phyloP scores from a whole-genome alignment of 2,113 vertebrate species.

The Scatophagus argus region DNA sequence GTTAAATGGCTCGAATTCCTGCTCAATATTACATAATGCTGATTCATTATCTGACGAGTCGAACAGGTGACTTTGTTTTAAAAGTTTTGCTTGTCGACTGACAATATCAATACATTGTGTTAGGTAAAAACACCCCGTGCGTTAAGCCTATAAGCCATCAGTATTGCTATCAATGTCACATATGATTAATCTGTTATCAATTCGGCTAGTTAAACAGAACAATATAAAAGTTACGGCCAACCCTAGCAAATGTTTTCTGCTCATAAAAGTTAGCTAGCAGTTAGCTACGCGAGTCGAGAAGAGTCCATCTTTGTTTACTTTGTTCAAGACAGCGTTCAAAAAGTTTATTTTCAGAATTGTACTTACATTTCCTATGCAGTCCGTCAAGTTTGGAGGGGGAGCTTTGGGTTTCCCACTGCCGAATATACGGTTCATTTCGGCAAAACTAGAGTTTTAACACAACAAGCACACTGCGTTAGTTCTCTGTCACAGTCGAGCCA shows the following conservation, averaged over 20 bases:
- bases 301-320: constrained; percentile 75
- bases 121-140: not conserved
- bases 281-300: constrained; percentile 12
- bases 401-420: constrained; percentile 91
- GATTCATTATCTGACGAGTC: constrained; percentile 21
- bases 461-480: not conserved
- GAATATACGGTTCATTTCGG: constrained; percentile 94
- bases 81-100: not conserved
- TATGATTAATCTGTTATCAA: not conserved
- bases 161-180: not conserved
- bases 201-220: not conserved
- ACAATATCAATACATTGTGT: not conserved
- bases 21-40: constrained; percentile 16
- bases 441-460: not conserved
- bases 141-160: not conserved
- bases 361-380: constrained; percentile 95
- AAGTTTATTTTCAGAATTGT: constrained; percentile 27
- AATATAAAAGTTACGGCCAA: not conserved
- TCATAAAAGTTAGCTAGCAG: constrained; percentile 37
- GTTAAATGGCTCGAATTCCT: not conserved
- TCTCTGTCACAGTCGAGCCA: not conserved
- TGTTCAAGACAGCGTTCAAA: constrained; percentile 5
- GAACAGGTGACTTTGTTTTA: not conserved
- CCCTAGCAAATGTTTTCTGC: not conserved
- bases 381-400: constrained; percentile 94